A percentile compares a stretch with the other conserved stretches of the same genome.
Evolutionary conservation across 2,113 vertebrate genomes (phyloP).

Genomic region (Alexandromys fortis): DNA sequence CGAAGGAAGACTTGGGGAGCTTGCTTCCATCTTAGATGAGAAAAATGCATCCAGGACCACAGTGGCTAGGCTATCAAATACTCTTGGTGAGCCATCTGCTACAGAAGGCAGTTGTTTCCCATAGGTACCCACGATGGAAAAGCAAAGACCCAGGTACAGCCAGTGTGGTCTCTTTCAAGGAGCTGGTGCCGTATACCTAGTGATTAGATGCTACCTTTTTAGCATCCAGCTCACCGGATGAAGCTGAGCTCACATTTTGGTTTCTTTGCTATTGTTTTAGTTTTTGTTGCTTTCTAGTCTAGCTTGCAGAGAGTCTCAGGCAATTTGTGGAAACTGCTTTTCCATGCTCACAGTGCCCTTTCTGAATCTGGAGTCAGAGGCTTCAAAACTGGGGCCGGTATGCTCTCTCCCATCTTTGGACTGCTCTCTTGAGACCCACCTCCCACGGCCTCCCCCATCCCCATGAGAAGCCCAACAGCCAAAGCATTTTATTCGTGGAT

Average conservation of each 20-base stretch:
- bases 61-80: neutral
- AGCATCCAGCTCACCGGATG: neutral
- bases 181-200: neutral
- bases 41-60: neutral
- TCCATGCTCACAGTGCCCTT: neutral
- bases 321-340: neutral
- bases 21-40: neutral
- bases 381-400: neutral
- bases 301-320: neutral
- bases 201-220: constrained; percentile 20
- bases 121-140: neutral
- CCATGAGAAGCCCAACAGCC: constrained; percentile 43
- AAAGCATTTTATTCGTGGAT: neutral
- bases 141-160: constrained; percentile 11
- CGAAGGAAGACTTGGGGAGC: neutral
- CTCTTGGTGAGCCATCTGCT: neutral
- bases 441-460: constrained; percentile 59
- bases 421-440: constrained; percentile 70
- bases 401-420: constrained; percentile 1
- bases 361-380: neutral
- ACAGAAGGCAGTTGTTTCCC: neutral
- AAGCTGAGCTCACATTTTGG: neutral
- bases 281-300: constrained; percentile 8
- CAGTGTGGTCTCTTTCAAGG: neutral
- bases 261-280: neutral